Evolutionary conservation across 2,797 vertebrate species (phyloP), one percentile per base, ranked within the genome.

Genomic region (Sebastes aleutianus): DNA sequence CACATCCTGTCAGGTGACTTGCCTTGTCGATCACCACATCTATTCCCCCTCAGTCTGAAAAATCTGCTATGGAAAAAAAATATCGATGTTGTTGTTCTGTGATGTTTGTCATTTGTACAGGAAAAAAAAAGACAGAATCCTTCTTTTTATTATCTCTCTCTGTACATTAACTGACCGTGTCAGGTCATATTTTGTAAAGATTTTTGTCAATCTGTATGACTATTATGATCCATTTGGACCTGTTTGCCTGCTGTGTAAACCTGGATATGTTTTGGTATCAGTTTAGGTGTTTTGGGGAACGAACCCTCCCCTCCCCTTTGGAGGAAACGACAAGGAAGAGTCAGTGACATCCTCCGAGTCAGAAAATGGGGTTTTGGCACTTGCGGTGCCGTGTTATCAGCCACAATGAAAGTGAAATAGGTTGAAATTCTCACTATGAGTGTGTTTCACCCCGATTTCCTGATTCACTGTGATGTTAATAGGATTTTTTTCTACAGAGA

Each of bases 41-140:
- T 78, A 62, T 69, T 54, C 82, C 88, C 78, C 18, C 76, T 81
- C 70, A 50, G 88, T 91, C 87, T 88, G 87, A 93, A 93, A 86
- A 89, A 95, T 67, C 74, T 88, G 82, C 83, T 84, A 95, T 95
- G 94, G 78, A 92, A 85, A 93, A 50, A 70, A 87, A 70, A 76
- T 88, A 96, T 96, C 89, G 94, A 96, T 94, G 96, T 95, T 97
- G 97, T 98, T 95, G 96, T 98, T 97, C 94, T 95, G 97, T 98
- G 97, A 95, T 97, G 96, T 98, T 97, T 97, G 97, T 98, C 97
- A 96, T 98, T 97, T 99, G 97, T 99, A 99, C 96, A 97, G 96
- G 4, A 90, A 90, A 91, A 86, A 66, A 86, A 96, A 92, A 92
- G 69, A 83, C 76, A 85, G 73, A 93, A 84, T 91, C 90, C 89